Conservation (phyloP, 2,113 vertebrate species). For the Aspiorhynchus laticeps region DNA sequence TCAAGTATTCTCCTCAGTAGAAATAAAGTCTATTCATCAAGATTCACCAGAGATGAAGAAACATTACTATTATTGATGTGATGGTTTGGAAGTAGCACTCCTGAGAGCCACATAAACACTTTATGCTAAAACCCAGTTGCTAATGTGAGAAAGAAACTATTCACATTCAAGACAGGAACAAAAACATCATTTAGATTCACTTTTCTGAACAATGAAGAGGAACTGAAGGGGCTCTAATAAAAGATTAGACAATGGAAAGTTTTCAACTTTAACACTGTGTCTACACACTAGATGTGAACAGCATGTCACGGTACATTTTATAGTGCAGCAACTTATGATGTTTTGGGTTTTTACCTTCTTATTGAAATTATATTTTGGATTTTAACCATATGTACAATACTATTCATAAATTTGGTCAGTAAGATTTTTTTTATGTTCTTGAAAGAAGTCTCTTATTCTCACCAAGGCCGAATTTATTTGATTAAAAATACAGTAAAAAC, state of each 20-base stretch:
- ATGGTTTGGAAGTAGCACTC: slow-evolving; percentile 20
- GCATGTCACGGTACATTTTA: background rate
- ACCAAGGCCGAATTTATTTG: background rate
- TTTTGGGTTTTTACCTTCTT: background rate
- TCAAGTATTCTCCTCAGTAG: slow-evolving; percentile 7
- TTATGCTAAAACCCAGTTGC: slow-evolving; percentile 17
- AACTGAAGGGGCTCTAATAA: background rate
- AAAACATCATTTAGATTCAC: slow-evolving; percentile 1
- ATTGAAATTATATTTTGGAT: background rate
- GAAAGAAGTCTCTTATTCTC: background rate
- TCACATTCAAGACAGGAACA: slow-evolving; percentile 19
- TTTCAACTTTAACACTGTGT: background rate
- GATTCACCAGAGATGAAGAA: background rate
- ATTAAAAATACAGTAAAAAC: background rate
- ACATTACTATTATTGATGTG: slow-evolving; percentile 15
- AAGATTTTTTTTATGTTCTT: background rate
- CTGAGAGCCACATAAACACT: slow-evolving; percentile 25
- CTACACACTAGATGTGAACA: background rate
- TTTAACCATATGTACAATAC: background rate
- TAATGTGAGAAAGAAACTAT: slow-evolving; percentile 39
- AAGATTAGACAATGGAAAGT: slow-evolving; percentile 1
- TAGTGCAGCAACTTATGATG: background rate
- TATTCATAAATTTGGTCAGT: background rate
- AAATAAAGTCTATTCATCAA: slow-evolving; percentile 2
- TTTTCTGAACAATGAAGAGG: slow-evolving; percentile 37